Conservation (phyloP, 2,888 invertebrate genomes). For the Azorinus chamasolen region DNA sequence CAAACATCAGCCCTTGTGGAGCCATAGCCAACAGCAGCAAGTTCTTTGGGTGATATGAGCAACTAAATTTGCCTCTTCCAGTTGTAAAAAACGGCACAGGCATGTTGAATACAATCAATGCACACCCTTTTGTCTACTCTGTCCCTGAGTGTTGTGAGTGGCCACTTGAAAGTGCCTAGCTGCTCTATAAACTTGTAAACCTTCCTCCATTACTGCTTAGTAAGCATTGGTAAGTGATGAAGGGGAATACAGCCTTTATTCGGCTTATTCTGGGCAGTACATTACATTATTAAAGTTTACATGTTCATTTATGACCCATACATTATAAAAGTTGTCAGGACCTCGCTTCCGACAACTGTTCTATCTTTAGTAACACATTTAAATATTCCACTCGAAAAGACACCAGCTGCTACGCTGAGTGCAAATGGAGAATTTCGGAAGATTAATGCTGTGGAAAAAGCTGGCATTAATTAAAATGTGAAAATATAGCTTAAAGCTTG, state of each 20-base stretch:
- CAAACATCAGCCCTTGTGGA: slow-evolving; percentile 6
- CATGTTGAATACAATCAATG: too few relatives aligned
- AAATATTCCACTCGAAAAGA: too few relatives aligned
- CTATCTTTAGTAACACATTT: too few relatives aligned
- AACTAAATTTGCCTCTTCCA: slow-evolving; percentile 14
- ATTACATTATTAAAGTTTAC: too few relatives aligned
- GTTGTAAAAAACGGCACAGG: neutral
- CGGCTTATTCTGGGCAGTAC: neutral
- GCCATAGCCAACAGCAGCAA: slow-evolving; percentile 22
- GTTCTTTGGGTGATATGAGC: slow-evolving; percentile 1
- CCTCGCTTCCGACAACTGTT: too few relatives aligned
- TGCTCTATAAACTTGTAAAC: neutral
- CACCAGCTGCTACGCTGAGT: too few relatives aligned
- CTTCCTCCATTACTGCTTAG: slow-evolving; percentile 1
- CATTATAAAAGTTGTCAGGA: too few relatives aligned
- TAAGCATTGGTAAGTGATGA: slow-evolving; percentile 8
- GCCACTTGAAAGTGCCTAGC: neutral
- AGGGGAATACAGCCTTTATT: neutral
- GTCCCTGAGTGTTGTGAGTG: slow-evolving; percentile 3
- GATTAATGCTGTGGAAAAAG: too few relatives aligned
- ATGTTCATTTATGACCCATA: too few relatives aligned
- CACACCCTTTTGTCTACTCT: slow-evolving; percentile 8
- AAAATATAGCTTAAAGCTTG: too few relatives aligned
- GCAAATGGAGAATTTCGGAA: too few relatives aligned
- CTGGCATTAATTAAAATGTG: too few relatives aligned